Evolutionary conservation across 2,888 invertebrate genomes (phyloP), one percentile per base, ranked within the genome.

Genomic region (Gibbula magus): DNA sequence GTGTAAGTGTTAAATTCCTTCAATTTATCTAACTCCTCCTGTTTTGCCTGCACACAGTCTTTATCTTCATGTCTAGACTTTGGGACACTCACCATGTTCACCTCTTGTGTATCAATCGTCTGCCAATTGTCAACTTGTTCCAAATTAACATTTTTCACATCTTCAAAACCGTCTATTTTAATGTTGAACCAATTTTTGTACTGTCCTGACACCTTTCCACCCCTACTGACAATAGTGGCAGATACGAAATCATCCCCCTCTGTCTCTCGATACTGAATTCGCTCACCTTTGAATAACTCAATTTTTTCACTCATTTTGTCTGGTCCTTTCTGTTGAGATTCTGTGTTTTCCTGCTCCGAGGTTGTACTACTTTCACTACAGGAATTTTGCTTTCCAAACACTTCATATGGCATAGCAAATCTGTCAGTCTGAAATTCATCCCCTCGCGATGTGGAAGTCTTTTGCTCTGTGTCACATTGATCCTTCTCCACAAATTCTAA

Each of bases 141-240:
- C 73, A n/a, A 29, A 45, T 22, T 45, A 8, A 22, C 52, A 29
- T 39, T 70, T 32, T n/a, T 70, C 54, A 18, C 45, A 18, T 20
- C n/a, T 70, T 80, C 39, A 73, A 70, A 77, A 52, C 45, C 29
- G 3, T 7, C 73, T 35, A 70, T 7, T 29, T 80, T 54, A 39
- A 78, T 61, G n/a, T 45, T 54, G n/a, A n/a, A n/a, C n/a, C n/a
- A n/a, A n/a, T n/a, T n/a, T n/a, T n/a, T n/a, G n/a, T n/a, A n/a
- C n/a, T 51, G 39, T 20, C 54, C 70, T 4, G 67, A 66, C 5
- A 45, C 39, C 70, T 77, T 80, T n/a, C 61, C 67, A 22, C 75
- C 79, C 66, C 39, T 79, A n/a, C 75, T 75, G 3, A 75, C 7
- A 29, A 79, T 53, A 10, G 77, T 77, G 35, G 74, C 80, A 56